These are phyloP conservation scores for Bagarius yarrelli DNA, from an alignment of 2,113 vertebrate genomes.

Conservation along the genomic window DNA sequence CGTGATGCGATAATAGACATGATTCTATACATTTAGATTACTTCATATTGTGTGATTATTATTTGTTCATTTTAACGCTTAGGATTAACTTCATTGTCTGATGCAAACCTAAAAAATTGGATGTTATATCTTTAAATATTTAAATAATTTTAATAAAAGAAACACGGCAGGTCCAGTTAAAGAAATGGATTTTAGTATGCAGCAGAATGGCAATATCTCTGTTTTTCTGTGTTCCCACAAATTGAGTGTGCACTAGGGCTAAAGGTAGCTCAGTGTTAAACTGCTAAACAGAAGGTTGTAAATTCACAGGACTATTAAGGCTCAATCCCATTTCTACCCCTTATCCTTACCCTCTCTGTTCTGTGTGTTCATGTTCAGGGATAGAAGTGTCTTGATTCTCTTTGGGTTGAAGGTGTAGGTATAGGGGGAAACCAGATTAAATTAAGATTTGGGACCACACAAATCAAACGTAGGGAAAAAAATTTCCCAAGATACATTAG, in stretches of 20 bases:
- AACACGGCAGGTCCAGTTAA: neutral
- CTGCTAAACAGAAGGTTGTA: too few species aligned
- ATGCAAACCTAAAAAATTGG: neutral
- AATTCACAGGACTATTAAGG: too few species aligned
- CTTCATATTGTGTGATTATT: neutral
- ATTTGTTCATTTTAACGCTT: neutral
- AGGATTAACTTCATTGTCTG: neutral
- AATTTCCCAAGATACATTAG: too few species aligned
- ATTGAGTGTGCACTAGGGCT: neutral
- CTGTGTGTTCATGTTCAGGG: too few species aligned
- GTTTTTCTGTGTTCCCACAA: neutral
- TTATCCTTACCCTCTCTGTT: too few species aligned
- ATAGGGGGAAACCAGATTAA: too few species aligned
- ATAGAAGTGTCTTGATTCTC: too few species aligned
- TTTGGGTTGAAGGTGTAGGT: too few species aligned
- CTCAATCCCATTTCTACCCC: too few species aligned
- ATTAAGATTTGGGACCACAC: too few species aligned
- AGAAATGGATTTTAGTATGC: neutral
- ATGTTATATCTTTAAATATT: neutral
- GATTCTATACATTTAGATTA: neutral
- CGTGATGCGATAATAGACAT: neutral
- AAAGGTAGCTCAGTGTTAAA: too few species aligned
- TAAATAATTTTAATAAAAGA: neutral
- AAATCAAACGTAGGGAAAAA: too few species aligned
- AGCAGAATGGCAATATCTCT: neutral